These are phyloP conservation scores for Pristionchus japonicus DNA, from an alignment of 2,888 invertebrate genomes.

Conservation along the genomic window DNA sequence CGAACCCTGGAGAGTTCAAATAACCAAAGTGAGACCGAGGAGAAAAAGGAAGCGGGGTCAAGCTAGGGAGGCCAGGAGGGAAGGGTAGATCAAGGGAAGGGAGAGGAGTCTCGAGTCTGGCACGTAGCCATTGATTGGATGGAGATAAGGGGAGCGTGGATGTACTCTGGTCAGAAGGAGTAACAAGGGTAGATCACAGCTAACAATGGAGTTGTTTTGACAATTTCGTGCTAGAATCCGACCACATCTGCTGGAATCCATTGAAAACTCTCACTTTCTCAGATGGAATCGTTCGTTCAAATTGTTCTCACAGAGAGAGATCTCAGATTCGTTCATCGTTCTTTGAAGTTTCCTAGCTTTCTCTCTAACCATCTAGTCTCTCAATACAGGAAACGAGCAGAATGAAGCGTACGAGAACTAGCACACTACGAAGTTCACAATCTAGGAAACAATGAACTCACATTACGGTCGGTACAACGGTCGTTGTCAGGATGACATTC, in stretches of 20 bases:
- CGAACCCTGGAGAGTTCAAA: conserved; percentile 5
- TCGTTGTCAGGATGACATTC: too few relatives aligned
- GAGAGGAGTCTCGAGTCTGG: not conserved
- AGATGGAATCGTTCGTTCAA: too few relatives aligned
- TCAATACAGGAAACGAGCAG: not conserved
- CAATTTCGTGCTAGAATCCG: not conserved
- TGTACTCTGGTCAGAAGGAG: conserved; percentile 1
- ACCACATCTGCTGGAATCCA: not conserved
- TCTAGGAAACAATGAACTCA: not conserved
- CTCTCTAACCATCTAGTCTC: not conserved
- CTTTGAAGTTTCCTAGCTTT: not conserved
- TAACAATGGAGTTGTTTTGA: not conserved
- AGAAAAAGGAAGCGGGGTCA: not conserved
- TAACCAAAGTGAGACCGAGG: not conserved
- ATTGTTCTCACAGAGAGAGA: not conserved
- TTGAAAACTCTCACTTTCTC: not conserved
- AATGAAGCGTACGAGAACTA: not conserved
- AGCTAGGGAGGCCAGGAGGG: not conserved
- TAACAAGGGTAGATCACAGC: not conserved
- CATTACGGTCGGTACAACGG: not conserved
- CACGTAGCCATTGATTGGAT: not conserved
- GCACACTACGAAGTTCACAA: not conserved
- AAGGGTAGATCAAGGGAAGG: conserved; percentile 27
- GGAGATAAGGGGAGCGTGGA: not conserved
- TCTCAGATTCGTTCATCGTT: not conserved